These are phyloP conservation scores for Camponotus floridanus DNA, from an alignment of 1,140 invertebrate species.

Conservation along the genomic window DNA sequence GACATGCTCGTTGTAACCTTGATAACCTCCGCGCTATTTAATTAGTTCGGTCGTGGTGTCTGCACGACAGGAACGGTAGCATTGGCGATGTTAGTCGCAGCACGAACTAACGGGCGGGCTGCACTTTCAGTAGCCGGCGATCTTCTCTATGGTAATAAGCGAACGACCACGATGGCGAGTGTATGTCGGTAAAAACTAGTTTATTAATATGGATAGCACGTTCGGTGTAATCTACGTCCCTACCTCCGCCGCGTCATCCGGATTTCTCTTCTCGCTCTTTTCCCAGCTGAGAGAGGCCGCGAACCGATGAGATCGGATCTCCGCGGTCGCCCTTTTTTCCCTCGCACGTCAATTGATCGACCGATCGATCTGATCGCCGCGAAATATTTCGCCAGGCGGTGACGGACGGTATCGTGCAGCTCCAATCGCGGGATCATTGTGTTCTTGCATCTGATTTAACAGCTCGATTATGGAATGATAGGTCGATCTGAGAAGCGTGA, in stretches of 20 bases:
- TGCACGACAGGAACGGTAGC: conserved; percentile 24
- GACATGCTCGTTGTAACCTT: conserved; percentile 55
- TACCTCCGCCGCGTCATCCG: conserved; percentile 33
- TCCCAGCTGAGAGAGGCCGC: neutral
- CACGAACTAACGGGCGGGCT: conserved; percentile 26
- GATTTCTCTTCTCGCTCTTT: conserved; percentile 20
- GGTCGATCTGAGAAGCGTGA: neutral
- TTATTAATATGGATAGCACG: conserved; percentile 78
- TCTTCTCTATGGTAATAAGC: conserved; percentile 63
- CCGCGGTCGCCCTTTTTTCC: neutral
- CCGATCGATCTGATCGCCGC: neutral
- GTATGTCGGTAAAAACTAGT: conserved; percentile 73
- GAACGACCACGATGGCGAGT: conserved; percentile 31
- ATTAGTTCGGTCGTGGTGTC: conserved; percentile 61
- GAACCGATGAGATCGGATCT: conserved; percentile 19
- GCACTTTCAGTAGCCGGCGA: conserved; percentile 13
- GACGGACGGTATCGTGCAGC: conserved; percentile 7
- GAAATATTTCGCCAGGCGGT: conserved; percentile 28
- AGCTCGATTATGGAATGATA: conserved; percentile 1
- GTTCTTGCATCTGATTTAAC: conserved; percentile 12
- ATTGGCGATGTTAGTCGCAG: conserved; percentile 12
- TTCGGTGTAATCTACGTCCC: conserved; percentile 68
- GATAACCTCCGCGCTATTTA: conserved; percentile 63
- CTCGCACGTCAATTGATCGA: neutral
- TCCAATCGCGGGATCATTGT: conserved; percentile 4